Evolutionary conservation across 2,797 vertebrate genomes (phyloP), one percentile per base, ranked within the genome.

Genomic region (Vespertilio murinus): DNA sequence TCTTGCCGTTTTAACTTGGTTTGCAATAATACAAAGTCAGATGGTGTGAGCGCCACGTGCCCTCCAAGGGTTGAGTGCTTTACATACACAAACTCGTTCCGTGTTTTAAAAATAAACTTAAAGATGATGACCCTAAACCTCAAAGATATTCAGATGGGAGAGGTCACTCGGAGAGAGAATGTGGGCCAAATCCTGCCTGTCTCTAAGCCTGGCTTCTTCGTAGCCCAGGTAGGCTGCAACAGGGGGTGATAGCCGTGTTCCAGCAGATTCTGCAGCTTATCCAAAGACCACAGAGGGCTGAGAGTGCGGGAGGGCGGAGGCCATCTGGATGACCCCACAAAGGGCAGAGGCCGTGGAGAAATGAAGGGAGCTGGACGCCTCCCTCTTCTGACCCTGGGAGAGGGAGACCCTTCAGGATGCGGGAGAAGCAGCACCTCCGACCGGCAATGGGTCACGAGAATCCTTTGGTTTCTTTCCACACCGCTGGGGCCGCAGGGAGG

Each of bases 311-410:
- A 42, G 25, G 18, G 10, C 5, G 70, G 42, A 61, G 64, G 49
- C 12, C 3, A 1, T 7, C 4, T 9, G 64, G 2, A 0, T 40
- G 25, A 28, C 14, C 47, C 10, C 7, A 12, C 13, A 14, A 67
- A 94, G 6, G 35, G 11, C 13, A 52, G 65, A 14, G 9, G 14
- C 4, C 3, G 6, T 8, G 40, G 8, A 16, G 30, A 69, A 56
- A 33, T 0, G 0, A 73, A 30, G 1, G 8, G 22, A 56, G 9
- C 9, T 47, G 52, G 54, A 5, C 8, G 6, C 23, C 22, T 25
- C 12, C 45, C 3, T n/a, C 3, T 82, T 69, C 33, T 2, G 82
- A 28, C 11, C 38, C 16, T 45, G 54, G 52, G 56, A 38, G 33
- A 59, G 16, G 22, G 7, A 17, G 12, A 5, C 45, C 38, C 56